Evolutionary conservation across 1,140 invertebrate genomes (phyloP).

Genomic region (Carcinoscorpius rotundicauda): DNA sequence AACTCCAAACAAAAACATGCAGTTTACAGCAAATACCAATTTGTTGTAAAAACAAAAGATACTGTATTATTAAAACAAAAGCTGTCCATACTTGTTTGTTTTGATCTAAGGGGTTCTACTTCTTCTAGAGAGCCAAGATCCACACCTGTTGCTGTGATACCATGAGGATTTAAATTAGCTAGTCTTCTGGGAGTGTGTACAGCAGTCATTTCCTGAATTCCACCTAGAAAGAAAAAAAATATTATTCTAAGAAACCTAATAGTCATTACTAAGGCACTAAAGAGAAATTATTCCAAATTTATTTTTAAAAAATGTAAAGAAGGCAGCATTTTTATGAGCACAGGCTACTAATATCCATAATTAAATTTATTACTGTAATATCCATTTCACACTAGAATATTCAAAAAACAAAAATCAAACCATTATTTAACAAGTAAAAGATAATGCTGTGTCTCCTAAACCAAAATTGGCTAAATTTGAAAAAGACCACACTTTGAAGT

Average conservation of each 20-base stretch:
- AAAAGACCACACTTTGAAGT: background rate
- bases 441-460: too few relatives aligned
- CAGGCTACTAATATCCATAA: background rate
- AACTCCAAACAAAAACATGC: too few relatives aligned
- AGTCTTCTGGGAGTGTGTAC: background rate
- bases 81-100: slow-evolving; percentile 3
- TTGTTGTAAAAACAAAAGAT: too few relatives aligned
- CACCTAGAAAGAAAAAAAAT: background rate
- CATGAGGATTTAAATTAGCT: slow-evolving; percentile 17
- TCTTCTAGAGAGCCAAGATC: slow-evolving; percentile 19
- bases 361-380: background rate
- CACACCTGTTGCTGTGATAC: slow-evolving; percentile 14
- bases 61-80: too few relatives aligned
- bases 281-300: background rate
- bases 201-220: background rate
- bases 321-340: background rate
- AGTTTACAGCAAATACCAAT: too few relatives aligned
- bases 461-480: too few relatives aligned
- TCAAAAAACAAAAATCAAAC: too few relatives aligned
- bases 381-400: too few relatives aligned
- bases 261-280: background rate
- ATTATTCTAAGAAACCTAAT: background rate
- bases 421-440: too few relatives aligned
- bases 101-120: slow-evolving; percentile 12
- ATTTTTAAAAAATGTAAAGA: slow-evolving; percentile 1